Percentiles rank a stretch among this genome's conserved stretches.
Evolutionary conservation across 1,140 invertebrate species (phyloP).

Genomic region (Triops longicaudatus): DNA sequence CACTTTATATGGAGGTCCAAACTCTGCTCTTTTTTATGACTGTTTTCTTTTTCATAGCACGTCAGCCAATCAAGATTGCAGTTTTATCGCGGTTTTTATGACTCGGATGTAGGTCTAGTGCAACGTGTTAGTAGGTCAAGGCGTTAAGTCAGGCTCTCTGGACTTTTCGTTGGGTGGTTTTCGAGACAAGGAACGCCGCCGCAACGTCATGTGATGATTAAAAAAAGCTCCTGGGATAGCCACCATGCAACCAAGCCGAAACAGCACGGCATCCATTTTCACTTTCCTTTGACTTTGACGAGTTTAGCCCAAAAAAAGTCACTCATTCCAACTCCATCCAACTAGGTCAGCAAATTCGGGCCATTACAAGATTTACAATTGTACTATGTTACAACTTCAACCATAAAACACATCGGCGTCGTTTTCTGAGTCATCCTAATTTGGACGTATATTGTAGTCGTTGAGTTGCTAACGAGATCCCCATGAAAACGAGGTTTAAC

Average conservation of each 20-base stretch:
- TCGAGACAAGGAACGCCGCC: background rate
- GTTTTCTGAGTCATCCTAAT: no score
- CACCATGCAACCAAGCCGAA: background rate
- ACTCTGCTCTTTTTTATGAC: background rate
- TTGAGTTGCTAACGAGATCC: no score
- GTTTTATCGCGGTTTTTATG: conserved; percentile 12
- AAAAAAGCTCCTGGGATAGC: background rate
- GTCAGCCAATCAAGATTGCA: background rate
- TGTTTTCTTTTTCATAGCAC: background rate
- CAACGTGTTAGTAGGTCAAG: conserved; percentile 29
- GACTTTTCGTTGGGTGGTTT: background rate
- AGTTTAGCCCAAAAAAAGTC: background rate
- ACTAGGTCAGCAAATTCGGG: no score
- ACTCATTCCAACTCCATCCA: no score
- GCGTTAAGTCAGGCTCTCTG: background rate
- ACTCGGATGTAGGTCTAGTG: conserved; percentile 24
- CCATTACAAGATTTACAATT: no score
- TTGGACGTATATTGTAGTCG: no score
- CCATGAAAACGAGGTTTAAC: no score
- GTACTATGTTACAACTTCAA: no score
- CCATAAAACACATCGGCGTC: no score
- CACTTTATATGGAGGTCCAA: no score
- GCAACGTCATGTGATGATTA: conserved; percentile 4
- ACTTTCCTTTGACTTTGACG: background rate
- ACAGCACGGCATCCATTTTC: background rate